A percentile compares a stretch with the other conserved stretches of the same genome.
Conservation (phyloP, 2,797 vertebrate species). For the Coendou prehensilis region DNA sequence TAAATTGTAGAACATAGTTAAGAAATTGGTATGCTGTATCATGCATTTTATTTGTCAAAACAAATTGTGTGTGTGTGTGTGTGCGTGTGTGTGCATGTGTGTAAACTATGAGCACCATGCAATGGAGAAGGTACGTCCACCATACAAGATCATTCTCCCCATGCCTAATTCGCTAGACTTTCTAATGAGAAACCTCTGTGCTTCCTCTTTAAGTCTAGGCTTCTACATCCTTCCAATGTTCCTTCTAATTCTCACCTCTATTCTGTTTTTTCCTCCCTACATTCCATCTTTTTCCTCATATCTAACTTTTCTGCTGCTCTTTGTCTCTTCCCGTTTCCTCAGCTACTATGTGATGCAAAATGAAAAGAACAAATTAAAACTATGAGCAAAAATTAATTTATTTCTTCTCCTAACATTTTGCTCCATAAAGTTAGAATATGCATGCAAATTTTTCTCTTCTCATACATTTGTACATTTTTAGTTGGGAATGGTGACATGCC, state of each 20-base stretch:
- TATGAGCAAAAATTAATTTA: background rate
- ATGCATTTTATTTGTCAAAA: background rate
- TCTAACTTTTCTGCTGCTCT: background rate
- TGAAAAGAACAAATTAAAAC: background rate
- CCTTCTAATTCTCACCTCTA: background rate
- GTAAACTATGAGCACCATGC: background rate
- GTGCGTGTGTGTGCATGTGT: background rate
- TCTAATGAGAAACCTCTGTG: background rate
- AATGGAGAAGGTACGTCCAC: background rate
- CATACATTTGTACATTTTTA: background rate
- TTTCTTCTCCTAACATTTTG: background rate
- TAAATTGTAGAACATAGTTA: background rate
- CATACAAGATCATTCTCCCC: background rate
- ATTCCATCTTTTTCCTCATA: background rate
- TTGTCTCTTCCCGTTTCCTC: background rate
- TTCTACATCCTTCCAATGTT: too few species aligned
- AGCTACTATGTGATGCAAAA: background rate
- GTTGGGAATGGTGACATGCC: background rate
- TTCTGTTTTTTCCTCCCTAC: background rate
- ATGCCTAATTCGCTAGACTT: background rate
- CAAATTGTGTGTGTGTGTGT: background rate
- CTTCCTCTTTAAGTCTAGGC: background rate
- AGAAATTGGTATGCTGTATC: background rate
- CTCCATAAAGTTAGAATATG: background rate
- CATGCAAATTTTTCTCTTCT: background rate